Evolutionary conservation across 2,797 vertebrate genomes (phyloP).

Genomic region (Kryptolebias ocellatus): DNA sequence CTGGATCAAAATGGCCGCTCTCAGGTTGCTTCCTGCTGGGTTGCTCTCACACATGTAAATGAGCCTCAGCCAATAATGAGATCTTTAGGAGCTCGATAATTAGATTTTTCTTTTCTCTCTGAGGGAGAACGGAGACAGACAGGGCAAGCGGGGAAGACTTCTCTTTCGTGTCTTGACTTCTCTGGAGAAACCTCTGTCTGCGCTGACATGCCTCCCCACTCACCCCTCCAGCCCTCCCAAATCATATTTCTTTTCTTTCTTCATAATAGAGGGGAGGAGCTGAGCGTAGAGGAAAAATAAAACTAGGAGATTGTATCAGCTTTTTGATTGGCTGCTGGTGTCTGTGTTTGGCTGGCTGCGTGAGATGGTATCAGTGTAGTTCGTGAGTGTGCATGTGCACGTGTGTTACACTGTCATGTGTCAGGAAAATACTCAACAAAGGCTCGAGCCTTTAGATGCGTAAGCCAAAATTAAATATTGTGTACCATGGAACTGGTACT

Average conservation of each 20-base stretch:
- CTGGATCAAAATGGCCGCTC: constrained; percentile 77
- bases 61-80: constrained; percentile 79
- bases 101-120: constrained; percentile 77
- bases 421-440: constrained; percentile 60
- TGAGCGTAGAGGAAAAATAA: constrained; percentile 65
- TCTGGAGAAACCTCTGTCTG: constrained; percentile 65
- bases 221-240: constrained; percentile 20
- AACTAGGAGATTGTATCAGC: constrained; percentile 73
- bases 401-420: constrained; percentile 42
- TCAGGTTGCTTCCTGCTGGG: constrained; percentile 71
- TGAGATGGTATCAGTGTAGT: constrained; percentile 69
- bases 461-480: constrained; percentile 34
- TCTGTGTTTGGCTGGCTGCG: constrained; percentile 65
- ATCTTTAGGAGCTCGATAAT: constrained; percentile 82
- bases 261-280: constrained; percentile 74
- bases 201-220: constrained; percentile 53
- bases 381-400: constrained; percentile 18
- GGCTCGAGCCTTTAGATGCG: constrained; percentile 43
- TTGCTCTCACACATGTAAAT: constrained; percentile 80
- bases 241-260: constrained; percentile 75
- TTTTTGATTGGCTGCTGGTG: constrained; percentile 75
- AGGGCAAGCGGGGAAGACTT: constrained; percentile 64
- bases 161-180: constrained; percentile 69
- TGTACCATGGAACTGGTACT: constrained; percentile 31
- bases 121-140: constrained; percentile 69